phyloP scores from a whole-genome alignment of 2,888 invertebrate species.

The Drosophila ustulata region DNA sequence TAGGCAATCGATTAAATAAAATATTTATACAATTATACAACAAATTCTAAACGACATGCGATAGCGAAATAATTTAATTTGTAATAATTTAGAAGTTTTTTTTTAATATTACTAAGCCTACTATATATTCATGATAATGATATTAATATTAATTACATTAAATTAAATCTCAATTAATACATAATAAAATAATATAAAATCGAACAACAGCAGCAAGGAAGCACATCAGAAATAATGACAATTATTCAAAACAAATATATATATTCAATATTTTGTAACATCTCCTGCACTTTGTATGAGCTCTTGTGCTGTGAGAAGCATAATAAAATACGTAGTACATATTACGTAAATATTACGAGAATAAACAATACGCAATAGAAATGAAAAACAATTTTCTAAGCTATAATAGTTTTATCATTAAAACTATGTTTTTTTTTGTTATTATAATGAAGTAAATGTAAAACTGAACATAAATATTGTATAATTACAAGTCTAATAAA shows the following conservation, averaged over 20 bases:
- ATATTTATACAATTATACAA: constrained; percentile 73
- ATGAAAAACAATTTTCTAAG: constrained; percentile 23
- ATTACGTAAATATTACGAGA: constrained; percentile 10
- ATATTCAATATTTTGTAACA: constrained; percentile 40
- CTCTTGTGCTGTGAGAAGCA: constrained; percentile 43
- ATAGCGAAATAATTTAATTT: constrained; percentile 50
- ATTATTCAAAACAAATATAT: constrained; percentile 15
- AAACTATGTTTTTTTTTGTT: constrained; percentile 18
- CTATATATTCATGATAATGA: constrained; percentile 35
- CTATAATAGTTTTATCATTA: constrained; percentile 33
- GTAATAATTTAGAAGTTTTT: constrained; percentile 57
- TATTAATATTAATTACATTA: constrained; percentile 47
- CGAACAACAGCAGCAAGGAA: constrained; percentile 12
- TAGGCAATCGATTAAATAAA: constrained; percentile 71
- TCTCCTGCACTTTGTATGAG: constrained; percentile 45
- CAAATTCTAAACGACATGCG: constrained; percentile 15
- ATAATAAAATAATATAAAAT: constrained; percentile 6
- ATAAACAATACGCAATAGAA: constrained; percentile 7
- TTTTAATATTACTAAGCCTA: constrained; percentile 55
- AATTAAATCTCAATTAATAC: constrained; percentile 23
- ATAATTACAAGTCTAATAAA: constrained; percentile 2
- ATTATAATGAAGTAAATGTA: constrained; percentile 37
- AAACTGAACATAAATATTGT: constrained; percentile 23
- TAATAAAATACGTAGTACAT: constrained; percentile 11
- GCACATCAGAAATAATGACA: constrained; percentile 6